These are phyloP conservation scores for Tetrapedia diversipes DNA, from an alignment of 2,888 invertebrate genomes.

Conservation along the genomic window DNA sequence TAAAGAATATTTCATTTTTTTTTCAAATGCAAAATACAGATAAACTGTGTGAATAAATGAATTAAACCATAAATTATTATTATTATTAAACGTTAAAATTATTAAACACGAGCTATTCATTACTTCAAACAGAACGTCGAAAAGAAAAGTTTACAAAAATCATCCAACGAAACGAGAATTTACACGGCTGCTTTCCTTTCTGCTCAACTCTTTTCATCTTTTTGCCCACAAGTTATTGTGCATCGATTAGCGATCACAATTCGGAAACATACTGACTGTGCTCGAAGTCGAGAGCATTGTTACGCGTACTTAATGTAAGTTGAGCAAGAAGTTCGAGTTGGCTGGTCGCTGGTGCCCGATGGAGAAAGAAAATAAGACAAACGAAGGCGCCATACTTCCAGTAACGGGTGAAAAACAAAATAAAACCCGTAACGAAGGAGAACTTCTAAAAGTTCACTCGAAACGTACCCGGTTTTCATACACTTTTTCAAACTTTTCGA, in stretches of 20 bases:
- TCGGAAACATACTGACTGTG: conserved; percentile 38
- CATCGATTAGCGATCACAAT: conserved; percentile 51
- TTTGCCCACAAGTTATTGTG: conserved; percentile 20
- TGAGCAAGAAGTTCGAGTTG: conserved; percentile 37
- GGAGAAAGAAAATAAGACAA: conserved; percentile 29
- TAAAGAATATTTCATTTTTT: too few relatives aligned
- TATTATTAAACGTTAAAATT: too few relatives aligned
- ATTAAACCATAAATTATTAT: too few relatives aligned
- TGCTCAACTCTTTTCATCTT: background rate
- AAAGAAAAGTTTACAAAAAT: too few relatives aligned
- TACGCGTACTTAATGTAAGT: conserved; percentile 56
- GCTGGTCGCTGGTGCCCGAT: background rate
- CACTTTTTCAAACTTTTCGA: background rate
- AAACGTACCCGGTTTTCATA: background rate
- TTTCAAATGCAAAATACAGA: too few relatives aligned
- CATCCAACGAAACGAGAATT: too few relatives aligned
- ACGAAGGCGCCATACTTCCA: conserved; percentile 29
- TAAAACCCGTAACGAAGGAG: conserved; percentile 40
- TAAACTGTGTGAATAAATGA: too few relatives aligned
- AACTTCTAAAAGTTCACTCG: conserved; percentile 6
- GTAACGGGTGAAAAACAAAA: background rate
- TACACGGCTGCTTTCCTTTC: background rate
- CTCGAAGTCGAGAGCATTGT: conserved; percentile 40
- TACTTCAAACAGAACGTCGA: too few relatives aligned
- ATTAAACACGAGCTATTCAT: too few relatives aligned